phyloP scores from a whole-genome alignment of 2,888 invertebrate species.

The Tinea pellionella region DNA sequence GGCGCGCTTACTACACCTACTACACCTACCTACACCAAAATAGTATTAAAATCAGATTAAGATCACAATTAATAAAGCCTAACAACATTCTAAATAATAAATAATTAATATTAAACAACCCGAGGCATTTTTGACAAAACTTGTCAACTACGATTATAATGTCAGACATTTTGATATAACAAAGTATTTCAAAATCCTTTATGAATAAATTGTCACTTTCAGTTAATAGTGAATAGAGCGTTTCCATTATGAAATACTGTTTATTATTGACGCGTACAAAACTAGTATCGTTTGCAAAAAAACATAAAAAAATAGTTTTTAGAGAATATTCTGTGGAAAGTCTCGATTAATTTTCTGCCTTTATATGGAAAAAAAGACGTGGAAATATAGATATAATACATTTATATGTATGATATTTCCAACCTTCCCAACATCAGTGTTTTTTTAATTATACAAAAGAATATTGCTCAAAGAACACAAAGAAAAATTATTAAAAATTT shows the following conservation, averaged over 20 bases:
- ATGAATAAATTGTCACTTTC: constrained; percentile 4
- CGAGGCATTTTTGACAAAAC: background rate
- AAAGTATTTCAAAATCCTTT: background rate
- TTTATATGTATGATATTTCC: no score
- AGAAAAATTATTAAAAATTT: background rate
- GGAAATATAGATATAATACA: no score
- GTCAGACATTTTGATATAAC: constrained; percentile 5
- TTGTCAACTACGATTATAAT: constrained; percentile 4
- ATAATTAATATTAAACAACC: background rate
- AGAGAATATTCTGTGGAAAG: no score
- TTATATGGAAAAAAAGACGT: no score
- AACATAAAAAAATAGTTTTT: no score
- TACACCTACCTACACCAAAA: no score
- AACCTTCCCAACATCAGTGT: no score
- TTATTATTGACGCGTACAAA: constrained; percentile 3
- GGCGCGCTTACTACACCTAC: no score
- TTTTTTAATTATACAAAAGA: no score
- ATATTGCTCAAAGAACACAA: background rate
- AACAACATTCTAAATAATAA: background rate
- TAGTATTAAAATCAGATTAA: background rate
- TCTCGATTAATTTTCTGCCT: no score
- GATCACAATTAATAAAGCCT: background rate
- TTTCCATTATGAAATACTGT: constrained; percentile 1
- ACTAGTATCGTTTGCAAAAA: background rate
- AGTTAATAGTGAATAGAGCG: background rate